Evolutionary conservation across 1,140 invertebrate species (phyloP).

Genomic region (Berghia stephanieae): DNA sequence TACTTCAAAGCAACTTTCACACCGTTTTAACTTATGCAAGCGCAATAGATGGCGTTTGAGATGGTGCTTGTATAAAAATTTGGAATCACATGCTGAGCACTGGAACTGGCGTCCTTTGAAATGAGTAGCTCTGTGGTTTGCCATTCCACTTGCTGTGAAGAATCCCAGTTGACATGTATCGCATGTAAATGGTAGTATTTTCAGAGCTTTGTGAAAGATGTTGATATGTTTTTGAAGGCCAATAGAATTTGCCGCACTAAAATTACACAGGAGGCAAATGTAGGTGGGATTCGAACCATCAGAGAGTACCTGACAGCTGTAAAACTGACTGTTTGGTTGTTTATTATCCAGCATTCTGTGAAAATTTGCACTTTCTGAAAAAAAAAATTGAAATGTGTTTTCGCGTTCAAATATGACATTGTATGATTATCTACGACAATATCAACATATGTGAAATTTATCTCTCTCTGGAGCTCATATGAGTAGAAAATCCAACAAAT

Average conservation of each 20-base stretch:
- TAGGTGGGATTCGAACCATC: no score
- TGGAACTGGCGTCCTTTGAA: constrained; percentile 13
- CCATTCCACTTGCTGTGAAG: constrained; percentile 21
- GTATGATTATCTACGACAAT: no score
- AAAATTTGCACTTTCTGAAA: not conserved
- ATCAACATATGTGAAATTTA: no score
- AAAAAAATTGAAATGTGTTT: not conserved
- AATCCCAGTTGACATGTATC: constrained; percentile 23
- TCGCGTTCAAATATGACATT: not conserved
- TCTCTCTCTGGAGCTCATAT: no score
- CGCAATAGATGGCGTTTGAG: constrained; percentile 17
- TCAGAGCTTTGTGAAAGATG: constrained; percentile 12
- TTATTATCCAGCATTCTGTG: not conserved
- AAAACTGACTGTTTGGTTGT: not conserved
- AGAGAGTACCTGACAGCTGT: no score
- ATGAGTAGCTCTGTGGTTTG: constrained; percentile 12
- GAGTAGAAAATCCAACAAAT: no score
- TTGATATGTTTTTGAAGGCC: constrained; percentile 22
- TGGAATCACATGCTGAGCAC: constrained; percentile 20
- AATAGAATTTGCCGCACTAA: not conserved
- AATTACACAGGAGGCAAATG: constrained; percentile 6
- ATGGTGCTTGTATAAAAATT: constrained; percentile 28
- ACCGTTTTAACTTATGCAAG: constrained; percentile 17
- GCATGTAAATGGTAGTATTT: constrained; percentile 4
- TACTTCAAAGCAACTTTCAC: not conserved